Evolutionary conservation across 2,113 vertebrate species (phyloP).

Genomic region (Ploceus nigricollis): DNA sequence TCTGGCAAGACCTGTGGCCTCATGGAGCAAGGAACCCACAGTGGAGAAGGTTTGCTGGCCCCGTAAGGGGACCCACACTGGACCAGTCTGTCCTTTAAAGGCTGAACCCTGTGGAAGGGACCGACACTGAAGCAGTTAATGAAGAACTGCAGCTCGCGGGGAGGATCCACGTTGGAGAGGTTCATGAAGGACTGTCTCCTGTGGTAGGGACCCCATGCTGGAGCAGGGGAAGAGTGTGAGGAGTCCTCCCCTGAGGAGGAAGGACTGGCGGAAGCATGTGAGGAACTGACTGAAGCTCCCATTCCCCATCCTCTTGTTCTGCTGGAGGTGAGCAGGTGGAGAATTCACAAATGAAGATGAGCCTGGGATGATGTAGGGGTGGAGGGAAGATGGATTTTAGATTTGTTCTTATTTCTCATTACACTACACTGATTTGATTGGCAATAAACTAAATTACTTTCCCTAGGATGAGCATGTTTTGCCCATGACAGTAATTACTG

Average conservation of each 20-base stretch:
- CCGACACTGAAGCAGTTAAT: background rate
- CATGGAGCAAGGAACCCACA: rapidly evolving
- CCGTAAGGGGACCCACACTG: rapidly evolving
- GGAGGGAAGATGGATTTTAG: background rate
- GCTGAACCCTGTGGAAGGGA: background rate
- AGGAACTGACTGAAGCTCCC: rapidly evolving
- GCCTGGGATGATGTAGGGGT: background rate
- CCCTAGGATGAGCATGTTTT: background rate
- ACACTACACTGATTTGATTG: background rate
- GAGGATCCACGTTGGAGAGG: rapidly evolving
- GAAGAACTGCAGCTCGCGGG: background rate
- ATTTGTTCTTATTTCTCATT: background rate
- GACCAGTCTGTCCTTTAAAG: background rate
- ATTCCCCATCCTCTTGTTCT: rapidly evolving
- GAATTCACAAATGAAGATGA: background rate
- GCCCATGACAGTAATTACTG: background rate
- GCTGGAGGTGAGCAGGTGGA: background rate
- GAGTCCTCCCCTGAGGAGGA: background rate
- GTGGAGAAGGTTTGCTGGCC: background rate
- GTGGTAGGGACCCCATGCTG: rapidly evolving
- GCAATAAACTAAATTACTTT: background rate
- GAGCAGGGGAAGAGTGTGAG: rapidly evolving
- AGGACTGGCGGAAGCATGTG: background rate
- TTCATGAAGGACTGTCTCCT: background rate
- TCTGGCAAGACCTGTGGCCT: background rate